phyloP scores from a whole-genome alignment of 2,888 invertebrate genomes.

The Xanthia togata region DNA sequence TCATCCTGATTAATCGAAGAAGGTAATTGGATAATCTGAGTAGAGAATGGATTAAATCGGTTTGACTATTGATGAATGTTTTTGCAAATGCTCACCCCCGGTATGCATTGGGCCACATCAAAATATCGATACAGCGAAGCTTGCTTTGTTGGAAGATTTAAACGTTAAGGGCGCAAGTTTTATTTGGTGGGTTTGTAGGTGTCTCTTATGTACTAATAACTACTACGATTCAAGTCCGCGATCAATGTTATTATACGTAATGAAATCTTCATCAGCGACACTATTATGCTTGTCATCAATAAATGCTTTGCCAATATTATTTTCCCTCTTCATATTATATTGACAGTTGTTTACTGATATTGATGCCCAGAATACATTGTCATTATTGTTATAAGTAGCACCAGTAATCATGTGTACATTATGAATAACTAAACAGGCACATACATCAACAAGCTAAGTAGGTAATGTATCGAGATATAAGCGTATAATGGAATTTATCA shows the following conservation, averaged over 20 bases:
- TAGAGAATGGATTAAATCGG: neutral
- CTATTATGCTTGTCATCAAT: neutral
- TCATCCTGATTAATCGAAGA: neutral
- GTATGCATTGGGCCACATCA: no score
- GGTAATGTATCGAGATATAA: conserved; percentile 83
- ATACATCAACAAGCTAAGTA: conserved; percentile 76
- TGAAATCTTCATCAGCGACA: no score
- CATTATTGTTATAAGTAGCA: conserved; percentile 6
- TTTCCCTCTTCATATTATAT: neutral
- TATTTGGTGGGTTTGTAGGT: no score
- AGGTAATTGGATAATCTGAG: neutral
- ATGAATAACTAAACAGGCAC: conserved; percentile 71
- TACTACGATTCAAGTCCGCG: neutral
- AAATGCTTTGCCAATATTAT: neutral
- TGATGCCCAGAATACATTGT: neutral
- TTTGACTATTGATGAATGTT: neutral
- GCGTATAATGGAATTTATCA: conserved; percentile 89
- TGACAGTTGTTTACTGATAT: neutral
- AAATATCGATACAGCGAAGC: neutral
- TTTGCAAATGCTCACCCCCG: neutral
- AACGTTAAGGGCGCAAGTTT: neutral
- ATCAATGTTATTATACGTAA: neutral
- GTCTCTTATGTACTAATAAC: neutral
- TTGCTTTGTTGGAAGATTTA: neutral
- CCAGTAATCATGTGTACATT: conserved; percentile 42